Evolutionary conservation across 2,888 invertebrate genomes (phyloP).

Genomic region (Heteromyza rotundicornis): DNA sequence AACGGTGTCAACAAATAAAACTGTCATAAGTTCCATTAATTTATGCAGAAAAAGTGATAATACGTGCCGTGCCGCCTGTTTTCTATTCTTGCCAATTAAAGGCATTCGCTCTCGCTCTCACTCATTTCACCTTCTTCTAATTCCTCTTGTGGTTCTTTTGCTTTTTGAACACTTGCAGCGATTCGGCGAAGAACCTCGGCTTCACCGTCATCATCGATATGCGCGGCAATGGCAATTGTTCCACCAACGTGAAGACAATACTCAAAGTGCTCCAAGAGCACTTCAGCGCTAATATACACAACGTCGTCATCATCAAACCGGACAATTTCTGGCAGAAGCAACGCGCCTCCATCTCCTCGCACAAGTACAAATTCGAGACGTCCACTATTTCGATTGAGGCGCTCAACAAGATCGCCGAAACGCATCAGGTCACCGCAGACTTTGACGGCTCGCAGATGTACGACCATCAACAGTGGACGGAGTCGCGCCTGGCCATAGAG

Average conservation of each 20-base stretch:
- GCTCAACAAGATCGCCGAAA: constrained; percentile 90
- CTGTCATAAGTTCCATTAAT: constrained; percentile 36
- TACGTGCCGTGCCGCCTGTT: too few relatives aligned
- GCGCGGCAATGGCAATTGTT: constrained; percentile 82
- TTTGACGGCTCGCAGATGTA: constrained; percentile 93
- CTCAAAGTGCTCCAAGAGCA: constrained; percentile 96
- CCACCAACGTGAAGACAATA: constrained; percentile 95
- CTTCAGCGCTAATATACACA: constrained; percentile 90
- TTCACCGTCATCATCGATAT: constrained; percentile 98
- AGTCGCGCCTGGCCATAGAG: constrained; percentile 90
- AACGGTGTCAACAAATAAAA: constrained; percentile 32
- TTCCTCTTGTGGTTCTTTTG: constrained; percentile 1
- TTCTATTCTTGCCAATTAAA: not conserved
- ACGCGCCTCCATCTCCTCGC: constrained; percentile 93
- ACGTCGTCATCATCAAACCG: constrained; percentile 96
- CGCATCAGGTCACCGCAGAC: constrained; percentile 89
- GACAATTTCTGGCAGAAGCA: constrained; percentile 99
- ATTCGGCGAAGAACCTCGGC: constrained; percentile 71
- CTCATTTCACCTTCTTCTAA: not conserved
- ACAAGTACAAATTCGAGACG: constrained; percentile 99
- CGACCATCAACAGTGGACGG: constrained; percentile 97
- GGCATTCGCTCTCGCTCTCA: not conserved
- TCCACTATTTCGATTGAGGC: constrained; percentile 96
- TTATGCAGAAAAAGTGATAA: too few relatives aligned
- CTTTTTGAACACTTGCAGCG: constrained; percentile 46